A percentile compares a stretch with the other conserved stretches of the same genome.
phyloP scores from a whole-genome alignment of 2,797 vertebrate species.

The Anniella stebbinsi region DNA sequence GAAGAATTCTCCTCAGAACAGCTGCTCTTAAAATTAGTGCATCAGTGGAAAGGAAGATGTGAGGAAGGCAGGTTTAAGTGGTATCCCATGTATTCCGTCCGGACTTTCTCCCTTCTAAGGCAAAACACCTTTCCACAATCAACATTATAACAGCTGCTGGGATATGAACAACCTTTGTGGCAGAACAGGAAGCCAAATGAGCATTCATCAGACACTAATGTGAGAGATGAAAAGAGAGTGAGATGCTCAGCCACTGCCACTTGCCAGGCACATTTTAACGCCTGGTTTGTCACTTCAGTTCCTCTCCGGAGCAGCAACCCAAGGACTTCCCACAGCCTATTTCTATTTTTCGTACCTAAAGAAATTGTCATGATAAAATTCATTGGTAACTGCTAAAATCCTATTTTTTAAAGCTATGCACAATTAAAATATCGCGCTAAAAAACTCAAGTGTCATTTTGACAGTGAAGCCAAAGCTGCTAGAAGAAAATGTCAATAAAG shows the following conservation, averaged over 20 bases:
- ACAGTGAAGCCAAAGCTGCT: neutral
- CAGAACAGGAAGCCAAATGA: neutral
- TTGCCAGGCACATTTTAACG: neutral
- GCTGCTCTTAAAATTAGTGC: neutral
- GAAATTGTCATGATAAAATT: neutral
- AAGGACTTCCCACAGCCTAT: neutral
- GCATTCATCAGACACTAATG: neutral
- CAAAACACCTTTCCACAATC: conserved; percentile 23
- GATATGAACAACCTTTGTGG: conserved; percentile 18
- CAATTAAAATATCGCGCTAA: neutral
- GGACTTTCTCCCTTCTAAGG: neutral
- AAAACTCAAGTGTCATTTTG: neutral
- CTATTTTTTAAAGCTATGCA: neutral
- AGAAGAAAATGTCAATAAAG: neutral
- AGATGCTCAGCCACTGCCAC: neutral
- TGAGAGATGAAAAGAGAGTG: neutral
- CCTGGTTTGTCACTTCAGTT: conserved; percentile 34
- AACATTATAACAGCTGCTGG: neutral
- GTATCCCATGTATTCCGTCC: neutral
- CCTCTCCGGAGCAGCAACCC: conserved; percentile 33
- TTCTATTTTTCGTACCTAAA: conserved; percentile 4
- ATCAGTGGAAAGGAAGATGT: neutral
- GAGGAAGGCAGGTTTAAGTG: neutral
- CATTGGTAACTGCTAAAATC: neutral
- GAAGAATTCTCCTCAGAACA: neutral